A percentile compares a stretch with the other conserved stretches of the same genome.
These are phyloP conservation scores for Anthophora plumipes DNA, from an alignment of 2,888 invertebrate species.

Conservation along the genomic window DNA sequence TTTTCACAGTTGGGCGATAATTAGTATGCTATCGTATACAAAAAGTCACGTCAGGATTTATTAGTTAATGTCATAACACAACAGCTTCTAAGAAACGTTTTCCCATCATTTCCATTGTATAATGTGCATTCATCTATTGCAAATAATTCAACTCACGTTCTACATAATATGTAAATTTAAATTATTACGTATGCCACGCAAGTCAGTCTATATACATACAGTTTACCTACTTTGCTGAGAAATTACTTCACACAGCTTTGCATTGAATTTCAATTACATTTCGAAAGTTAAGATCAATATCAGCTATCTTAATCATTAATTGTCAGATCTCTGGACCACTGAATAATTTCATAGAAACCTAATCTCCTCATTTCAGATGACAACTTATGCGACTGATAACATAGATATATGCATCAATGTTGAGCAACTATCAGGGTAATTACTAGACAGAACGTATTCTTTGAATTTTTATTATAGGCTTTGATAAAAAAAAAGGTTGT, in stretches of 20 bases:
- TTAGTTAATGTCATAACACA: neutral
- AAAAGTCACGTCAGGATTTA: neutral
- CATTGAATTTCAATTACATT: constrained; percentile 13
- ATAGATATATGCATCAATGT: too few species aligned
- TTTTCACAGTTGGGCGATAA: too few species aligned
- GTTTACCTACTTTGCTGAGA: constrained; percentile 9
- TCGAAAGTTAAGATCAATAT: constrained; percentile 8
- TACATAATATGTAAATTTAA: constrained; percentile 48
- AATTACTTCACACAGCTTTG: constrained; percentile 19
- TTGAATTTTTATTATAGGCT: too few species aligned
- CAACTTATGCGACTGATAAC: too few species aligned
- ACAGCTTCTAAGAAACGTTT: neutral
- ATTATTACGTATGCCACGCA: constrained; percentile 43
- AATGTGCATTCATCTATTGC: neutral
- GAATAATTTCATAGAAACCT: neutral
- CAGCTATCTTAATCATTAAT: constrained; percentile 5
- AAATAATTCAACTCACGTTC: constrained; percentile 15
- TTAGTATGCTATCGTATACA: too few species aligned
- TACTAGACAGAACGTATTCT: too few species aligned
- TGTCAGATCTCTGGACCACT: neutral
- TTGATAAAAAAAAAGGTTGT: too few species aligned
- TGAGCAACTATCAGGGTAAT: too few species aligned
- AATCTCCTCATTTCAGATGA: too few species aligned
- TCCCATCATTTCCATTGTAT: constrained; percentile 11
- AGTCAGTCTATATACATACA: constrained; percentile 12